Evolutionary conservation across 2,797 vertebrate species (phyloP), one percentile per base, ranked within the genome.

Genomic region (Falco peregrinus): DNA sequence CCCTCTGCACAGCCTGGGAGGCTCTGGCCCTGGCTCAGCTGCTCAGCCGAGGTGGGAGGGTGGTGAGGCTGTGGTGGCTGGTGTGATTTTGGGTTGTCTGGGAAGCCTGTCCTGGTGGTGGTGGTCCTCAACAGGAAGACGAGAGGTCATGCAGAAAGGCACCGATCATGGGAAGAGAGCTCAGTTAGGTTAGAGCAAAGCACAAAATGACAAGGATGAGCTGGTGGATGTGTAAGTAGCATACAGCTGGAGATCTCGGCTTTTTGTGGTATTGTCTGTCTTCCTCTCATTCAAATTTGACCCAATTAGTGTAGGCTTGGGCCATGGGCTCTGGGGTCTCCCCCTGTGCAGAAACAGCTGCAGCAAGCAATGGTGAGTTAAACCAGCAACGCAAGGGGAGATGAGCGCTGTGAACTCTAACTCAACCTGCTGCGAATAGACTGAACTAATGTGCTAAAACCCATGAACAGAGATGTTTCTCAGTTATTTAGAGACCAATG

Each of bases 71-170:
- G 25, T 18, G 21, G 37, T 9, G 24, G 9, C 29, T 79, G 57
- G 16, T 0, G 2, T 0, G 0, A 9, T 1, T 0, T 0, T 10
- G 11, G 15, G 3, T 68, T 10, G 1, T 18, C 41, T 78, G 68
- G 26, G 41, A 86, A 81, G 53, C 19, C 45, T 19, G 5, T 45
- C 41, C n/a, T 84, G 33, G 22, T 64, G 20, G 10, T 63, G 45
- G 24, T 29, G 14, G 15, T 24, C 50, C 70, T 69, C 47, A 69
- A 2, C 2, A 2, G 61, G 61, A 88, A 59, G 37, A 28, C 0
- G 3, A 57, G 54, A 67, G 33, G 37, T 45, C n/a, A 22, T 2
- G 5, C 8, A 80, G 53, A 74, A 83, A 28, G 37, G 20, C 29
- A 26, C 9, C 3, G 14, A 37, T 73, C 35, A 65, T 3, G 9